Percentiles rank a stretch among this genome's conserved stretches.
These are phyloP conservation scores for Lymantria dispar DNA, from an alignment of 2,888 invertebrate genomes.

Conservation along the genomic window DNA sequence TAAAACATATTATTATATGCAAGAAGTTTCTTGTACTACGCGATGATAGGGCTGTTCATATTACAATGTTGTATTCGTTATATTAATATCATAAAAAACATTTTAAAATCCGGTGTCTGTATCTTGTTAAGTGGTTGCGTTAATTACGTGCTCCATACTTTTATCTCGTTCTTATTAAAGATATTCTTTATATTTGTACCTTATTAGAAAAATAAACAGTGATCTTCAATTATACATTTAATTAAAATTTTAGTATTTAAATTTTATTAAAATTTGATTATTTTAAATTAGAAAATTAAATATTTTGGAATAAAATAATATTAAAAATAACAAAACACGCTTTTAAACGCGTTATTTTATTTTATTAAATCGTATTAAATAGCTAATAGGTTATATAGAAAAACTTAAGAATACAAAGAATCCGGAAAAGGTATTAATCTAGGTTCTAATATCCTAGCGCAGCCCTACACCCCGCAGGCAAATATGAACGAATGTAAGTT, in stretches of 20 bases:
- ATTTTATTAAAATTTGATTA: too few relatives aligned
- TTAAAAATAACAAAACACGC: neutral
- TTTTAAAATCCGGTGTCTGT: conserved; percentile 9
- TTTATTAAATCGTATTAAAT: neutral
- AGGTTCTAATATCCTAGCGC: conserved; percentile 60
- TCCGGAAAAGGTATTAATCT: conserved; percentile 15
- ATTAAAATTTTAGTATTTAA: too few relatives aligned
- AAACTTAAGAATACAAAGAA: neutral
- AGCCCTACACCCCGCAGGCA: conserved; percentile 81
- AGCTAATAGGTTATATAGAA: neutral
- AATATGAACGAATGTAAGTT: conserved; percentile 83
- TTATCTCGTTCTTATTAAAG: neutral
- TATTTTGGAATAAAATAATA: too few relatives aligned
- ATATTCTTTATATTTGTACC: neutral
- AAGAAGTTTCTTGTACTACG: conserved; percentile 82
- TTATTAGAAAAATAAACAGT: too few relatives aligned
- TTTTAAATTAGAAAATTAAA: too few relatives aligned
- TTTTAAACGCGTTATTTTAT: neutral
- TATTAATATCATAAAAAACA: conserved; percentile 27
- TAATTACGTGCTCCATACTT: neutral
- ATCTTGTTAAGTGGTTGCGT: neutral
- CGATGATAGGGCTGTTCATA: conserved; percentile 65
- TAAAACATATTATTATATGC: conserved; percentile 83
- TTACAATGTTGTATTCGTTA: conserved; percentile 30
- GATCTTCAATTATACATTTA: too few relatives aligned